These are phyloP conservation scores for Rhinoptilus africanus DNA, from an alignment of 2,113 vertebrate genomes.

Conservation along the genomic window DNA sequence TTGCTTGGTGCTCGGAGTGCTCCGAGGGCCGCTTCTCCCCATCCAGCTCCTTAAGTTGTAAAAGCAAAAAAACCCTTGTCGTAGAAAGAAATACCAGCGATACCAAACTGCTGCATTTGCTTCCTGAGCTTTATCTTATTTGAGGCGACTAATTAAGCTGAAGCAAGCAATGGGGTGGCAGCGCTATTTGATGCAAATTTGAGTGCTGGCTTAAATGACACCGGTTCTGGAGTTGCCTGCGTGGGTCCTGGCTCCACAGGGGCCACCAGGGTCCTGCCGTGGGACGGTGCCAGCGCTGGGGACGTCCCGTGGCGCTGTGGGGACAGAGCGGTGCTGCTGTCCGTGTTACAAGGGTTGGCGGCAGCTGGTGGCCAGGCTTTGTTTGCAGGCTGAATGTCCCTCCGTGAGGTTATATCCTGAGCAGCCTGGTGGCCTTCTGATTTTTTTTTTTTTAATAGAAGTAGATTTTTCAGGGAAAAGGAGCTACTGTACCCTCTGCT, in stretches of 20 bases:
- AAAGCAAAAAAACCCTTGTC: background rate
- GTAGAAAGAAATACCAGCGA: background rate
- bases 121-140: accelerated
- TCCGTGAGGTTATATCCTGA: background rate
- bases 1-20: background rate
- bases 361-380: background rate
- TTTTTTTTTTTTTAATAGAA: background rate
- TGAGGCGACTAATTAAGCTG: background rate
- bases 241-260: background rate
- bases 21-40: accelerated
- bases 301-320: background rate
- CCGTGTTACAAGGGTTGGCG: background rate
- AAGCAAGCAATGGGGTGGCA: background rate
- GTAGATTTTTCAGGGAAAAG: background rate
- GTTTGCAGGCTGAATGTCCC: background rate
- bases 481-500: background rate
- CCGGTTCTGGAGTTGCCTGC: accelerated
- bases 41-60: accelerated
- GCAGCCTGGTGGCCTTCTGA: background rate
- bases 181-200: accelerated
- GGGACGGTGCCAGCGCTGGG: background rate
- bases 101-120: background rate
- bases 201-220: background rate
- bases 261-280: accelerated
- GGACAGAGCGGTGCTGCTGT: background rate